These are phyloP conservation scores for Epizoanthus fatuus DNA, from an alignment of 92 coral and sea anemone genomes.

Conservation along the genomic window DNA sequence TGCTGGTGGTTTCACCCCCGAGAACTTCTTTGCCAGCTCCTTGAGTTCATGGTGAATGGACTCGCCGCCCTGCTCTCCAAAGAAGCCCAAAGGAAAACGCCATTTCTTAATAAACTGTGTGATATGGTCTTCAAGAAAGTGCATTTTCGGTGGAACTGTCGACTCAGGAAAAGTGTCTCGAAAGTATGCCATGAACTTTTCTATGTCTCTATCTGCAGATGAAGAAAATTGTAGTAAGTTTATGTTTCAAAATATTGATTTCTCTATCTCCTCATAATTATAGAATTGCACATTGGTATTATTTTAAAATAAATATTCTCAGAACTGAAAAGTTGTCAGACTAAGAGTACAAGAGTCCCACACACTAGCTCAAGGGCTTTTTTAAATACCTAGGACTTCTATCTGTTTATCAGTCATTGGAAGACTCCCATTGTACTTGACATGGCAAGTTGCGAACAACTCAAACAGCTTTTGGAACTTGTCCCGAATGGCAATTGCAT, in stretches of 20 bases:
- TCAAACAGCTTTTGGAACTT: neutral
- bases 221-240: neutral
- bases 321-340: no score
- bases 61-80: slow-evolving; percentile 13
- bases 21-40: neutral
- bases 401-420: neutral
- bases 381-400: neutral
- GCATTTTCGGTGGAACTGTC: slow-evolving; percentile 4
- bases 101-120: neutral
- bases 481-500: slow-evolving; percentile 15
- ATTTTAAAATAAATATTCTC: neutral
- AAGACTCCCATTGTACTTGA: neutral
- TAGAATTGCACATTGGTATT: neutral
- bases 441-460: neutral
- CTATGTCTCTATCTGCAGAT: neutral
- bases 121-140: neutral
- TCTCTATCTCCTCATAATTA: neutral
- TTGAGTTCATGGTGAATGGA: slow-evolving; percentile 5
- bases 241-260: neutral
- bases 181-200: neutral
- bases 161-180: neutral
- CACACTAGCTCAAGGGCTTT: no score
- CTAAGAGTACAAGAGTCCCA: no score
- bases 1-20: neutral
- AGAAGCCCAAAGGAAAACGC: slow-evolving; percentile 20